Base-by-base conservation (phyloP, 2,113 vertebrate genomes). In the Anhinga anhinga region DNA sequence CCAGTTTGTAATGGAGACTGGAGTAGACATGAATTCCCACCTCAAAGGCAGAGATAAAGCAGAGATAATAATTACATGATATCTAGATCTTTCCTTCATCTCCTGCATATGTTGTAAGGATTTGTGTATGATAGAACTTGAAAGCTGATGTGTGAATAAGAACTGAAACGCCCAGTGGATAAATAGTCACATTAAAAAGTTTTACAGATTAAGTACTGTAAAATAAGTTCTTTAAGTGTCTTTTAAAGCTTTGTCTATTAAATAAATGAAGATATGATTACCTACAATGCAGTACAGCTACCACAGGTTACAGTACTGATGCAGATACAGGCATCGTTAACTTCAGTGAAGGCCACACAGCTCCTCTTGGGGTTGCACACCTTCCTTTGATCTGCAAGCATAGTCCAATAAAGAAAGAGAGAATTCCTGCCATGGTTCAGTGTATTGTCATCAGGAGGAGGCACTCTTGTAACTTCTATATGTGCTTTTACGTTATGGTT, bases 401-500 rank as follows among this genome's bases (percentile, higher is more conserved):
- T 0, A 34, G 44, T 7, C 45, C 55, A 34, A n/a, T 63, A 92
- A 63, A 82, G 26, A 74, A 56, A 85, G 44, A 85, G 26, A 92
- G n/a, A 56, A 77, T 73, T 91, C 49, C 29, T 34, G 17, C 49
- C 10, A 8, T 65, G 18, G 30, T 22, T 86, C 50, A 58, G 5
- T 52, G 16, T n/a, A 53, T 47, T 42, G 2, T 47, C 27, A 55
- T 90, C 62, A 96, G 11, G 76, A 92, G 13, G 52, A 52, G 62
- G 32, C 19, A 82, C 30, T 22, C 79, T 79, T 92, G 29, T 30
- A 84, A 84, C 50, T 96, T 93, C 94, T 69, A 93, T 92, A 66
- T 25, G 49, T 67, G 34, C 25, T 73, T 96, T 96, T 90, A 92
- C 93, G 81, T 90, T 96, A 82, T 49, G 67, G 78, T 56, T 93